Conservation (phyloP, 2,888 invertebrate genomes). For the Himalopsyche japonica region DNA sequence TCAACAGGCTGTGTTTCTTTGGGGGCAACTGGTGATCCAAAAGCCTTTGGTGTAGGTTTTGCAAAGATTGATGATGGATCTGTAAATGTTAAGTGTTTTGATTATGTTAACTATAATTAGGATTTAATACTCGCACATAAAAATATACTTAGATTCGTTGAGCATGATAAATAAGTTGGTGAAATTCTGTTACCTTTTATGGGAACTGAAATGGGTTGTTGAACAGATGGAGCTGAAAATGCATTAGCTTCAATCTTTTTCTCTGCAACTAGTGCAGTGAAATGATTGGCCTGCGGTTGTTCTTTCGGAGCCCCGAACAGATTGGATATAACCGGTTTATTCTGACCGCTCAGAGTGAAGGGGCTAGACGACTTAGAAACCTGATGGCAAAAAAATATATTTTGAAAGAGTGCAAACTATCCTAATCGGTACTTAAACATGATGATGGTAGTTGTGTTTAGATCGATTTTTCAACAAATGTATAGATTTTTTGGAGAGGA, state of each 20-base stretch:
- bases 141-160: too few relatives aligned
- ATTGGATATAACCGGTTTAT: conserved; percentile 27
- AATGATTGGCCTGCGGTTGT: not conserved
- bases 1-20: conserved; percentile 2
- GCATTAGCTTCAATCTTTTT: not conserved
- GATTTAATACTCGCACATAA: not conserved
- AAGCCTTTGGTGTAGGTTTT: not conserved
- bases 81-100: not conserved
- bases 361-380: conserved; percentile 23
- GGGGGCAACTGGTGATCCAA: not conserved
- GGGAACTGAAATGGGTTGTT: not conserved
- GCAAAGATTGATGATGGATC: not conserved
- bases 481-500: too few relatives aligned
- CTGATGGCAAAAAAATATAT: conserved; percentile 13
- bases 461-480: too few relatives aligned
- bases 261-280: not conserved
- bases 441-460: too few relatives aligned
- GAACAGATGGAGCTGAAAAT: not conserved
- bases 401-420: not conserved
- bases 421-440: too few relatives aligned
- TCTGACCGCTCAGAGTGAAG: not conserved
- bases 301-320: conserved; percentile 24
- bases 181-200: not conserved
- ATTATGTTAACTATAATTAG: too few relatives aligned
- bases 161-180: not conserved